These are phyloP conservation scores for Borostomias antarcticus DNA, from an alignment of 2,797 vertebrate species.

Conservation along the genomic window DNA sequence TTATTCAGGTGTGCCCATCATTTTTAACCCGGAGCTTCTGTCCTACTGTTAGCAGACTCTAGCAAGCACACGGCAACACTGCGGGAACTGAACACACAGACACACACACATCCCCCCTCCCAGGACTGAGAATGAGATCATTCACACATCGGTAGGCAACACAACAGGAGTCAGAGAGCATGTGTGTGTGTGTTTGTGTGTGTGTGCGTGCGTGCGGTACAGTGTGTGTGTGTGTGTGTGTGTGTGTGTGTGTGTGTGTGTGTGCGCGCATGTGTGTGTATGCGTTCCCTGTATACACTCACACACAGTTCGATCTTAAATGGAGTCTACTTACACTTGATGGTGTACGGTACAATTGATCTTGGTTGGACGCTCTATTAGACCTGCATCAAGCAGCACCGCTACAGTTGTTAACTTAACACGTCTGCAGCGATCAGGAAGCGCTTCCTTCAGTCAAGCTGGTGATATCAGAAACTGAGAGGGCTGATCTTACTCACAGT, in stretches of 20 bases:
- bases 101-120: conserved; percentile 13
- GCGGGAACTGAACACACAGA: conserved; percentile 23
- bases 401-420: conserved; percentile 5
- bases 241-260: conserved; percentile 6
- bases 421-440: conserved; percentile 6
- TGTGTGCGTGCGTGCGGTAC: not conserved
- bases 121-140: conserved; percentile 27
- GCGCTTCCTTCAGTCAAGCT: conserved; percentile 42
- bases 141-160: conserved; percentile 42
- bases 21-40: conserved; percentile 7
- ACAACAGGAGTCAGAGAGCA: conserved; percentile 20
- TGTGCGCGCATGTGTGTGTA: not conserved
- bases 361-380: conserved; percentile 24
- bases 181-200: not conserved
- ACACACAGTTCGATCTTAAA: conserved; percentile 16
- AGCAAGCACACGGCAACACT: not conserved
- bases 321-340: not conserved
- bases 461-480: conserved; percentile 8
- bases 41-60: conserved; percentile 2
- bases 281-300: not conserved
- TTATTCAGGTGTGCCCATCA: not conserved
- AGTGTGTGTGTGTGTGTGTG: conserved; percentile 1
- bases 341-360: not conserved
- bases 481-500: conserved; percentile 24
- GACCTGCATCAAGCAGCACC: conserved; percentile 29